Percentiles rank a stretch among this genome's conserved stretches.
Evolutionary conservation across 2,113 vertebrate genomes (phyloP).

Genomic region (Chionis minor): DNA sequence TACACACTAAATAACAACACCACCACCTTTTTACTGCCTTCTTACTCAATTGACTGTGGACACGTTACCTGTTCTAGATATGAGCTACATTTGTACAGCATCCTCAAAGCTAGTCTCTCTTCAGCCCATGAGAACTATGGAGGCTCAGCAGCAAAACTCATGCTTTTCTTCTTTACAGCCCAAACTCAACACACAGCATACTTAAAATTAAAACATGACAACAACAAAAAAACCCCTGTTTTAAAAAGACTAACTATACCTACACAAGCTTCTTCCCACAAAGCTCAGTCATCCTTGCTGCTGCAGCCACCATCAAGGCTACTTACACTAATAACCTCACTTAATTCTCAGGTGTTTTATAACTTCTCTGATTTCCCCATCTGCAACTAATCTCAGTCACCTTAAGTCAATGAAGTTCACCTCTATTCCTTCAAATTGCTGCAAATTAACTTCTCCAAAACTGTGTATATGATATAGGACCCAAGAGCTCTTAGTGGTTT

Average conservation of each 20-base stretch:
- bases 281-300: accelerated
- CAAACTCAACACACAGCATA: neutral
- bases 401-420: neutral
- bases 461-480: accelerated
- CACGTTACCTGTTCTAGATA: accelerated
- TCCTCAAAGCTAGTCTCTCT: accelerated
- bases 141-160: neutral
- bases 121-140: accelerated
- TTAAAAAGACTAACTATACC: neutral
- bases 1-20: neutral
- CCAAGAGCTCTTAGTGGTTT: neutral
- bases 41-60: neutral
- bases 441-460: neutral
- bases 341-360: neutral
- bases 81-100: neutral
- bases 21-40: neutral
- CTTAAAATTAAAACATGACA: neutral
- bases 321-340: neutral
- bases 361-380: neutral
- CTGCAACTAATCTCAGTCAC: neutral
- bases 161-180: neutral
- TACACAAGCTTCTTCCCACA: neutral
- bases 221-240: accelerated
- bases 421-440: neutral
- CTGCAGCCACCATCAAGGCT: accelerated